Evolutionary conservation across 2,113 vertebrate genomes (phyloP), one percentile per base, ranked within the genome.

Genomic region (Colistium nudipinnis): DNA sequence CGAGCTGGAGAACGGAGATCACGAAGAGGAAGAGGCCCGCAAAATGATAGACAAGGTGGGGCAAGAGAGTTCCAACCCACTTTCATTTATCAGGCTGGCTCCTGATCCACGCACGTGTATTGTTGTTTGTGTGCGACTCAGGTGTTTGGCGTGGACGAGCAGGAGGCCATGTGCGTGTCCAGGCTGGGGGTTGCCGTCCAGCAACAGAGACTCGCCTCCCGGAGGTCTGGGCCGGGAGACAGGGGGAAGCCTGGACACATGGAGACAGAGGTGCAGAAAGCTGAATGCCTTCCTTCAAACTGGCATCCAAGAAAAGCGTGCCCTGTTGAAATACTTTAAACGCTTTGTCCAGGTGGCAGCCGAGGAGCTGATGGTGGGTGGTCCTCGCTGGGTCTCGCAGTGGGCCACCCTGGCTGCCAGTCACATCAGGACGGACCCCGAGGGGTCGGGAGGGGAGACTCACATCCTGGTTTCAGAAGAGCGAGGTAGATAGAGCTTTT

Each of bases 391-490:
- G 97, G 94, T 97, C 25, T 99, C 97, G 0, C 97, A 98, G 43
- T 99, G 97, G 97, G 95, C 96, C 61, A 98, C 95, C 87, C 84
- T 99, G 82, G 97, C 97, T 85, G 96, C 97, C 80, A 98, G 94
- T 89, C 97, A 99, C 75, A 94, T 95, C 39, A 92, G 92, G 74
- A 96, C 95, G 47, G 96, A 98, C 75, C 94, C 94, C 20, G 95
- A 95, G 82, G 95, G 96, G 74, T 90, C 93, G 16, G 93, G 93
- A 62, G 70, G 92, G 41, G 95, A 96, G 64, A 90, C 91, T 48
- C 92, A 91, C 70, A 27, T 88, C 39, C 84, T 93, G 82, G 70
- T 85, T 79, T 76, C 89, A 24, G 81, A 95, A 71, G 95, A 98
- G 85, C 95, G 94, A 52, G 97, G 97, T 98, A 74, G 13, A 7